Conservation (phyloP, 2,797 vertebrate species). For the Allobates femoralis region DNA sequence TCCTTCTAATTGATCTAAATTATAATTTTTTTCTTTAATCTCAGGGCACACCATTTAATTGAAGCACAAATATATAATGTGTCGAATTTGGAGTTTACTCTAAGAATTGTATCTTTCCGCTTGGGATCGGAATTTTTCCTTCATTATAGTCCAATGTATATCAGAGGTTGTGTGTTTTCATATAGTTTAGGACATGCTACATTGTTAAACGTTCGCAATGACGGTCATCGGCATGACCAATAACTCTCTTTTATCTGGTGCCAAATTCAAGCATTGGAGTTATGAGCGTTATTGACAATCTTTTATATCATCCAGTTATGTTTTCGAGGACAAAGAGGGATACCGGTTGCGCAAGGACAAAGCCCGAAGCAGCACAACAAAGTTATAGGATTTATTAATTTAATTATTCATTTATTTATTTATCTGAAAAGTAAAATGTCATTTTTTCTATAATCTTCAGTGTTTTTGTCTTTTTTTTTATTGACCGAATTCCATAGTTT, state of each 20-base stretch:
- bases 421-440: neutral
- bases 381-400: neutral
- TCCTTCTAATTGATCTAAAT: too few species aligned
- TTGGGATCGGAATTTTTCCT: too few species aligned
- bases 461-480: too few species aligned
- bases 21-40: too few species aligned
- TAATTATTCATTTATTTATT: neutral
- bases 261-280: constrained; percentile 48
- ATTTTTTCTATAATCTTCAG: neutral
- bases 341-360: constrained; percentile 26
- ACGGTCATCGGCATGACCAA: constrained; percentile 27
- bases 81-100: neutral
- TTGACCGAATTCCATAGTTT: neutral
- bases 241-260: constrained; percentile 55
- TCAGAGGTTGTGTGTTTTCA: neutral
- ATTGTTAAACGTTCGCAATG: constrained; percentile 37
- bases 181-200: constrained; percentile 10
- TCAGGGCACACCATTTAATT: too few species aligned
- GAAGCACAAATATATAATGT: neutral
- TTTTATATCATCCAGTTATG: constrained; percentile 46
- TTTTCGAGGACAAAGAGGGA: constrained; percentile 44
- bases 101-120: neutral
- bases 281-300: constrained; percentile 54
- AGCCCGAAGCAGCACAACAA: neutral
- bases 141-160: neutral